These are phyloP conservation scores for Macaria notata DNA, from an alignment of 2,888 invertebrate genomes.

Conservation along the genomic window DNA sequence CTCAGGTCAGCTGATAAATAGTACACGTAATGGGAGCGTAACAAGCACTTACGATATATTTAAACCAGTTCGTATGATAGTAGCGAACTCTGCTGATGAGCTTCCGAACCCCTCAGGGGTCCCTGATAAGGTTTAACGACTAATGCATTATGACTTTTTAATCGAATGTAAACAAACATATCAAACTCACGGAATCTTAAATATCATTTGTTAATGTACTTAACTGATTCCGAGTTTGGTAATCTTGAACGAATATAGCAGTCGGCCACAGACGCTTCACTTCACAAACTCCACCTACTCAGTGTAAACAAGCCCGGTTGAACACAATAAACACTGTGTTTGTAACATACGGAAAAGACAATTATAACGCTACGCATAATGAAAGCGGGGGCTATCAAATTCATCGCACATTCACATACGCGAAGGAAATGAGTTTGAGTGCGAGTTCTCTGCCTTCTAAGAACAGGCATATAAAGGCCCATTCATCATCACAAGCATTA, in stretches of 20 bases:
- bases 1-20: constrained; percentile 3
- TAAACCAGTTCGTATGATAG: too few relatives aligned
- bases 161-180: neutral
- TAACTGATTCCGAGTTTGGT: too few relatives aligned
- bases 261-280: too few relatives aligned
- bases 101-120: too few relatives aligned
- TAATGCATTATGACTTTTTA: too few relatives aligned
- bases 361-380: constrained; percentile 25
- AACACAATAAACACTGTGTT: constrained; percentile 5
- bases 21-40: constrained; percentile 1
- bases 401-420: constrained; percentile 26
- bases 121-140: too few relatives aligned
- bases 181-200: too few relatives aligned
- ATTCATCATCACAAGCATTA: constrained; percentile 44
- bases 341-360: constrained; percentile 24
- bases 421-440: constrained; percentile 27
- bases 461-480: constrained; percentile 37
- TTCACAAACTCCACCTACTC: neutral
- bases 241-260: too few relatives aligned
- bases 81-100: too few relatives aligned
- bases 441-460: constrained; percentile 29
- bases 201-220: too few relatives aligned
- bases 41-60: neutral
- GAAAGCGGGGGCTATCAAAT: constrained; percentile 27
- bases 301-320: neutral